phyloP scores from a whole-genome alignment of 1,140 invertebrate species.

The Microplitis mediator region DNA sequence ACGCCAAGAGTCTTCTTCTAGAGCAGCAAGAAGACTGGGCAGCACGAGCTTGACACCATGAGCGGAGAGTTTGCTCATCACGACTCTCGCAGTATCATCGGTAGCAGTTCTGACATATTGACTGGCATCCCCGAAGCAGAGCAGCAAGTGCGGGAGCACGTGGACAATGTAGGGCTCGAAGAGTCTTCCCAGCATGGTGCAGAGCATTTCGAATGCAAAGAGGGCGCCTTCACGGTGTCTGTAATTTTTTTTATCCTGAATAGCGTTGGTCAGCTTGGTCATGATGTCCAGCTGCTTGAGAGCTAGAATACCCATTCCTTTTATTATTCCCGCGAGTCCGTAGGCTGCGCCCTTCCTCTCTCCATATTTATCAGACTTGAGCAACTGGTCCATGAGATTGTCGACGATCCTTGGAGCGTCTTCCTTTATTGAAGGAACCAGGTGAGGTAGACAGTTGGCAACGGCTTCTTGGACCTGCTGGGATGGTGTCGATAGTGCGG shows the following conservation, averaged over 20 bases:
- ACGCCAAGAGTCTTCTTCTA: slow-evolving; percentile 98
- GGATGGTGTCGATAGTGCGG: slow-evolving; percentile 93
- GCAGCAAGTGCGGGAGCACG: slow-evolving; percentile 90
- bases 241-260: slow-evolving; percentile 97
- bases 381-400: slow-evolving; percentile 84
- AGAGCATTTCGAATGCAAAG: slow-evolving; percentile 98
- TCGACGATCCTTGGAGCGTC: slow-evolving; percentile 88
- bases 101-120: slow-evolving; percentile 91
- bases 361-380: slow-evolving; percentile 96
- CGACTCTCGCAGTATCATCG: slow-evolving; percentile 91
- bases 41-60: slow-evolving; percentile 97
- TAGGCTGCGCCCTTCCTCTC: slow-evolving; percentile 92
- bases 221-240: slow-evolving; percentile 92
- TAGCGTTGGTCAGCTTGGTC: slow-evolving; percentile 89
- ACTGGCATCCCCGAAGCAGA: slow-evolving; percentile 95
- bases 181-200: slow-evolving; percentile 89
- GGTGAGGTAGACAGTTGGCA: slow-evolving; percentile 91
- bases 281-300: slow-evolving; percentile 96
- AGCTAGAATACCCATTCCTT: slow-evolving; percentile 94
- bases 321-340: slow-evolving; percentile 87
- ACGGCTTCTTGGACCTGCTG: slow-evolving; percentile 98
- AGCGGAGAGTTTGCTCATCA: slow-evolving; percentile 95
- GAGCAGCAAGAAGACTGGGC: slow-evolving; percentile 85
- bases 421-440: slow-evolving; percentile 90
- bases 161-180: slow-evolving; percentile 99